These are phyloP conservation scores for Linnaemya vulpina DNA, from an alignment of 2,888 invertebrate genomes.

Conservation along the genomic window DNA sequence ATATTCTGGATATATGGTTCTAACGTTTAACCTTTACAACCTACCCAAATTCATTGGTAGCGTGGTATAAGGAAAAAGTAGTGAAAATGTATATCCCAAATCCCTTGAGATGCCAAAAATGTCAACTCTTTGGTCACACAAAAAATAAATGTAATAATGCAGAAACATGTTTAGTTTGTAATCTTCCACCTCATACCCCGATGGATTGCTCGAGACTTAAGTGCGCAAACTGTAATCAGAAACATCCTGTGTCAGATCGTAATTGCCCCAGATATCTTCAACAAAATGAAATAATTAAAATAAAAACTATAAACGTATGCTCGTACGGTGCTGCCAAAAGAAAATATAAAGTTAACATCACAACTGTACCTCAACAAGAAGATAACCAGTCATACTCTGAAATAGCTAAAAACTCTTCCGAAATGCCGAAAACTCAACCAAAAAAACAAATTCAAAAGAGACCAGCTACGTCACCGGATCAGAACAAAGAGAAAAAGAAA, in stretches of 20 bases:
- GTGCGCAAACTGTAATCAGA: slow-evolving; percentile 15
- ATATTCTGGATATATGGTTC: slow-evolving; percentile 6
- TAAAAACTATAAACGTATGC: too few relatives aligned
- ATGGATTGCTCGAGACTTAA: background rate
- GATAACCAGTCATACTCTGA: background rate
- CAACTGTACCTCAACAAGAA: background rate
- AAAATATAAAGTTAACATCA: slow-evolving; percentile 11
- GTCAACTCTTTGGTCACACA: slow-evolving; percentile 42
- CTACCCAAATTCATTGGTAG: background rate
- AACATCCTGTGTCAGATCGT: slow-evolving; percentile 21
- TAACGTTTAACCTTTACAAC: slow-evolving; percentile 21
- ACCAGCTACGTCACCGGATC: background rate
- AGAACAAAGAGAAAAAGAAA: background rate
- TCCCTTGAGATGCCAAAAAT: slow-evolving; percentile 7
- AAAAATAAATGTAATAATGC: slow-evolving; percentile 18
- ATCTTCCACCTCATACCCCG: slow-evolving; percentile 5
- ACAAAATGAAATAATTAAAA: too few relatives aligned
- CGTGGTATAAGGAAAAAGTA: background rate
- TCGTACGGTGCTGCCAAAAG: slow-evolving; percentile 13
- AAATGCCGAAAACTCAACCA: background rate
- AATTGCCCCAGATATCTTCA: too few relatives aligned
- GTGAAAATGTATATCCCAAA: too few relatives aligned
- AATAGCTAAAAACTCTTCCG: background rate
- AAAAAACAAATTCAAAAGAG: background rate
- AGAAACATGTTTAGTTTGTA: background rate